Conservation (phyloP, 2,888 invertebrate species). For the Bruchidius siliquastri region DNA sequence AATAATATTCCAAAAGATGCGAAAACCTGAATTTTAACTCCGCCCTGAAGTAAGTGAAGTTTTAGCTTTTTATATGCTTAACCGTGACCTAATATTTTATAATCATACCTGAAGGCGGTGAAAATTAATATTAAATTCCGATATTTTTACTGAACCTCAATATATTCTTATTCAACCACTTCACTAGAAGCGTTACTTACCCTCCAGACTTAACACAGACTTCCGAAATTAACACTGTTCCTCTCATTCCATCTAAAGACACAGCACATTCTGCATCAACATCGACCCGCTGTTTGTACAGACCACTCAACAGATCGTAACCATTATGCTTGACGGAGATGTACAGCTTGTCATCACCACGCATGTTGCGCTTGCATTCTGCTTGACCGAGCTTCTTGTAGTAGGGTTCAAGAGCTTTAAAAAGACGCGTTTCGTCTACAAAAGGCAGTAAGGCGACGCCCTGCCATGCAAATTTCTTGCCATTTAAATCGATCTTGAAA, state of each 20-base stretch:
- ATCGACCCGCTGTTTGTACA: constrained; percentile 59
- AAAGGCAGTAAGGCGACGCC: constrained; percentile 97
- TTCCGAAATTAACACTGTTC: constrained; percentile 68
- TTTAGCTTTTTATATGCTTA: no score
- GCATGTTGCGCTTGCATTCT: constrained; percentile 82
- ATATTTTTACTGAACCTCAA: neutral
- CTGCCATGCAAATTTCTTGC: constrained; percentile 99
- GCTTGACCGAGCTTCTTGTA: constrained; percentile 76
- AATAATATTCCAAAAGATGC: no score
- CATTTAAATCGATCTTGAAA: constrained; percentile 96
- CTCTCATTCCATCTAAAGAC: constrained; percentile 77
- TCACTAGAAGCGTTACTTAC: constrained; percentile 53
- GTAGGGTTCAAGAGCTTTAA: constrained; percentile 75
- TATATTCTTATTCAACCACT: no score
- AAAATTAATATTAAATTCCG: no score
- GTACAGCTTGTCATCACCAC: constrained; percentile 89
- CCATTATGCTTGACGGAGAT: constrained; percentile 67
- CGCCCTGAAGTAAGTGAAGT: no score
- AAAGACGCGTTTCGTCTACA: constrained; percentile 88
- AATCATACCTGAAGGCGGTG: no score
- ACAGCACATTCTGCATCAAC: constrained; percentile 56
- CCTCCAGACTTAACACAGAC: constrained; percentile 65
- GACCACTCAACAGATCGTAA: constrained; percentile 63
- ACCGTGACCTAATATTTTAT: no score
- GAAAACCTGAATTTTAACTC: no score